phyloP scores from a whole-genome alignment of 2,888 invertebrate species.

The Nycteola revayana region DNA sequence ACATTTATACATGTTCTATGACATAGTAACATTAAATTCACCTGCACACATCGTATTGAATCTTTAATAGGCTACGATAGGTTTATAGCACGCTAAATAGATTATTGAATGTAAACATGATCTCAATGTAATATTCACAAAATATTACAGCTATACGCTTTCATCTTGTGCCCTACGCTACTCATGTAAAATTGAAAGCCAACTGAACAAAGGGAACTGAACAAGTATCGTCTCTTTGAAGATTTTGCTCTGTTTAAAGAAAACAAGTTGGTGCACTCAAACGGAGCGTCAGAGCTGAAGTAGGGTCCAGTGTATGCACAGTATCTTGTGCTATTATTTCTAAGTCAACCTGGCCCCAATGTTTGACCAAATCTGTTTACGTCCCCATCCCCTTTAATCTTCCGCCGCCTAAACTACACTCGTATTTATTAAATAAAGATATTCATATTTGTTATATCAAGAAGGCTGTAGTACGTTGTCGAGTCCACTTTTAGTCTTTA shows the following conservation, averaged over 20 bases:
- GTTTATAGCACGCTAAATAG: no score
- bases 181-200: slow-evolving; percentile 34
- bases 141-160: slow-evolving; percentile 1
- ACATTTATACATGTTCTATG: no score
- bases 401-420: slow-evolving; percentile 60
- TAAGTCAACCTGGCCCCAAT: slow-evolving; percentile 68
- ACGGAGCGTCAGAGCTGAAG: slow-evolving; percentile 67
- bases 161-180: slow-evolving; percentile 31
- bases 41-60: no score
- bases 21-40: no score
- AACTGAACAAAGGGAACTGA: slow-evolving; percentile 18
- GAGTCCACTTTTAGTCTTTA: slow-evolving; percentile 29
- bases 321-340: slow-evolving; percentile 79
- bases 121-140: no score
- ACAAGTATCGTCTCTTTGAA: slow-evolving; percentile 41
- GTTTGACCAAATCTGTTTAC: slow-evolving; percentile 75
- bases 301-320: slow-evolving; percentile 65
- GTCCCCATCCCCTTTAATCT: slow-evolving; percentile 69
- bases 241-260: slow-evolving; percentile 68
- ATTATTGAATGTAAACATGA: no score
- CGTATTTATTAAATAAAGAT: slow-evolving; percentile 48
- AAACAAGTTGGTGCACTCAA: slow-evolving; percentile 72
- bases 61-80: no score
- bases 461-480: slow-evolving; percentile 28
- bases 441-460: slow-evolving; percentile 40